Percentiles rank a stretch among this genome's conserved stretches.
Conservation (phyloP, 2,888 invertebrate genomes). For the Chrysolina haemoptera region DNA sequence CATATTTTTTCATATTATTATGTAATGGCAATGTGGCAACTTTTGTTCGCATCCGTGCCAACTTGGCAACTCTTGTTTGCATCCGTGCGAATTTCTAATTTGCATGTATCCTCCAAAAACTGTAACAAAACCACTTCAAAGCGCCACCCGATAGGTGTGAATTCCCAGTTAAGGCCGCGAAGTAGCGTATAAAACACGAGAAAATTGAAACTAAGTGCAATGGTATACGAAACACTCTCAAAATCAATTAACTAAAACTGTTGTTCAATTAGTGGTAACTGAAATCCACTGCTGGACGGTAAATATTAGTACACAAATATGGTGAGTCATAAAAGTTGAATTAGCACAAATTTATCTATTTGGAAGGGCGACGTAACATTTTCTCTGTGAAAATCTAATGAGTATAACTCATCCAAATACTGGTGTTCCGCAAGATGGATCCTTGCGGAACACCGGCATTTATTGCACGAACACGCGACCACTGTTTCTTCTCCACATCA, state of each 20-base stretch:
- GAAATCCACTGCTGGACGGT: slow-evolving; percentile 4
- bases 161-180: slow-evolving; percentile 48
- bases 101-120: background rate
- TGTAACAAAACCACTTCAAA: slow-evolving; percentile 39
- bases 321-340: slow-evolving; percentile 9
- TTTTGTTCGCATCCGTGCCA: too few relatives aligned
- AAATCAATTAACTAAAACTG: slow-evolving; percentile 57
- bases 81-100: too few relatives aligned
- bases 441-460: too few relatives aligned
- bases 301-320: background rate
- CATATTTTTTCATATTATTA: too few relatives aligned
- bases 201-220: slow-evolving; percentile 56
- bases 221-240: slow-evolving; percentile 51
- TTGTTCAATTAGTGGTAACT: slow-evolving; percentile 56
- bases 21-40: too few relatives aligned
- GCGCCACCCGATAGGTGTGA: slow-evolving; percentile 48
- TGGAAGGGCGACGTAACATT: background rate
- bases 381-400: too few relatives aligned
- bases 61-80: too few relatives aligned
- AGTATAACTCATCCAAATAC: too few relatives aligned
- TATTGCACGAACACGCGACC: too few relatives aligned
- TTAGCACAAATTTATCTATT: slow-evolving; percentile 5
- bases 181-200: slow-evolving; percentile 51
- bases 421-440: too few relatives aligned
- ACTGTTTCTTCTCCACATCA: too few relatives aligned